Base-by-base conservation (phyloP, 2,113 vertebrate genomes). In the Entomyzon cyanotis region DNA sequence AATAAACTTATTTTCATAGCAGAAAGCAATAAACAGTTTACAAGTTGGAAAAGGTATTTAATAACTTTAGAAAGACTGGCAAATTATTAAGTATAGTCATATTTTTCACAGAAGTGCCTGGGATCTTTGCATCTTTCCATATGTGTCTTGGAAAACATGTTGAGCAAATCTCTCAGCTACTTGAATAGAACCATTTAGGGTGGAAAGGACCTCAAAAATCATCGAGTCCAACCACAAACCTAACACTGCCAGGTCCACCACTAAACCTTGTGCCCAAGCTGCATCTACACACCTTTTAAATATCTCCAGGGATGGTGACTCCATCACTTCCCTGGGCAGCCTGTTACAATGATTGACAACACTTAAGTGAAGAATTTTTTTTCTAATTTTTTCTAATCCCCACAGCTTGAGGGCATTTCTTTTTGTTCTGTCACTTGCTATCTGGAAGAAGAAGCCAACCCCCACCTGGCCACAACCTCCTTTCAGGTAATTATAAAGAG, bases 81-180 rank as follows among this genome's bases (percentile, higher is more conserved):
- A 88, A 60, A 77, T 75, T 58, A 75, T 7, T 30, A 55, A 58
- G 15, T 47, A 50, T 12, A 37, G 46, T 37, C 23, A 46, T 59
- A 70, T 9, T 35, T 20, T 50, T 39, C 30, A 68, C 16, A 64
- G 31, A 89, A 67, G 12, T 58, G 33, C 39, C 70, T 42, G 30
- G 7, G 42, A 83, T 44, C 30, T 75, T 71, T 39, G 47, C 7
- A 35, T 39, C 30, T 91, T 95, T 65, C 27, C 12, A 47, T 0
- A 0, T 24, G 23, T 10, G 1, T 84, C 50, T 76, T 85, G 52
- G 30, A 81, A 78, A 0, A 25, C 0, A 0, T 31, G 31, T 20
- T 81, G n/a, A 87, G 33, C 12, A 74, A 74, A 84, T 39, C 22
- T 49, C 41, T 74, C 33, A 19, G 41, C 42, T 13, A 77, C 47